Conservation (phyloP, 2,888 invertebrate genomes). For the Melangyna quadrimaculata region DNA sequence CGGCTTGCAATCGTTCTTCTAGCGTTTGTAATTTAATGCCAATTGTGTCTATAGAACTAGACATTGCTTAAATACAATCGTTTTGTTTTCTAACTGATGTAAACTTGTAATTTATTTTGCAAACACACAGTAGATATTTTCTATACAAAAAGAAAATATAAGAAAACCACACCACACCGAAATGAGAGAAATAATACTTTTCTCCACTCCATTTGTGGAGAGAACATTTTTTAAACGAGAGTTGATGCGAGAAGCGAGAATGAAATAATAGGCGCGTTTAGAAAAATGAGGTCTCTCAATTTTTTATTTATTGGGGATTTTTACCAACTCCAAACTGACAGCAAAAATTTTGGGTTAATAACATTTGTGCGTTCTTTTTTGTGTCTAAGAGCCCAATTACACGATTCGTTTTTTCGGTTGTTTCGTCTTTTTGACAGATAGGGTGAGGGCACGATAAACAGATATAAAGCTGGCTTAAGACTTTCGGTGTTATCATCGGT, state of each 20-base stretch:
- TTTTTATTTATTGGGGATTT: no score
- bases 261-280: no score
- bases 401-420: no score
- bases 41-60: slow-evolving; percentile 87
- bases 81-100: slow-evolving; percentile 11
- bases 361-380: no score
- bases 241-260: not conserved
- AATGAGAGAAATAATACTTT: not conserved
- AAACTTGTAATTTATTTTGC: slow-evolving; percentile 33
- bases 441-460: no score
- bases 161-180: slow-evolving; percentile 62
- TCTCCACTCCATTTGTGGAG: not conserved
- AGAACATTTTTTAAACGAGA: not conserved
- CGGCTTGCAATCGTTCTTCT: slow-evolving; percentile 87
- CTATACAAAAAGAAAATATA: slow-evolving; percentile 58
- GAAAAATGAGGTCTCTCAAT: no score
- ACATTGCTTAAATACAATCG: slow-evolving; percentile 82
- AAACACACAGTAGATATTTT: slow-evolving; percentile 44
- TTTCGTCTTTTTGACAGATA: no score
- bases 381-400: no score
- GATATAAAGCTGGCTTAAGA: no score
- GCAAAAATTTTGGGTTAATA: no score
- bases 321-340: no score
- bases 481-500: no score
- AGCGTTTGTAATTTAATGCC: slow-evolving; percentile 88